phyloP scores from a whole-genome alignment of 1,140 invertebrate genomes.

The Scaptomyza graminum region DNA sequence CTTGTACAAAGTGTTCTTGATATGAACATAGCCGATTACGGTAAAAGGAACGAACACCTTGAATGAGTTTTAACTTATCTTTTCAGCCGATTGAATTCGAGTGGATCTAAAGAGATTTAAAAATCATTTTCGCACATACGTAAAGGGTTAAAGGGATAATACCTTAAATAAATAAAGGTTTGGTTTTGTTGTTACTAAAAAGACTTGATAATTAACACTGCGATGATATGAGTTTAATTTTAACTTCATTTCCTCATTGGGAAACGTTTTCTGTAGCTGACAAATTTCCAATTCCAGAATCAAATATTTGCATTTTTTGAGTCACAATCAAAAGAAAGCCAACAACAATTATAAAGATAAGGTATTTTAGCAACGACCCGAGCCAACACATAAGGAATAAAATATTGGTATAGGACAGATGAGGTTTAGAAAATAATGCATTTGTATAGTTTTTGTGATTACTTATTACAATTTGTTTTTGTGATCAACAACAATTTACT shows the following conservation, averaged over 20 bases:
- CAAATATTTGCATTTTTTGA: too few relatives aligned
- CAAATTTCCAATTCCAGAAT: too few relatives aligned
- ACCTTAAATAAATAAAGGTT: not conserved
- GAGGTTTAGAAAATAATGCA: constrained; percentile 16
- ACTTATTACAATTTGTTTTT: constrained; percentile 4
- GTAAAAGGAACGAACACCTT: not conserved
- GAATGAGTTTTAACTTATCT: not conserved
- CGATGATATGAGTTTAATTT: too few relatives aligned
- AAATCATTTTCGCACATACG: constrained; percentile 1
- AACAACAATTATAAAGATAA: not conserved
- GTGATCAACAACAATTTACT: constrained; percentile 14
- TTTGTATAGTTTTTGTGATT: constrained; percentile 8
- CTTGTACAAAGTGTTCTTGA: constrained; percentile 25
- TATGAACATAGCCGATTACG: constrained; percentile 35
- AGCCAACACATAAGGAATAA: not conserved
- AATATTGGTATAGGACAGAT: not conserved
- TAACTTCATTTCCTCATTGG: too few relatives aligned
- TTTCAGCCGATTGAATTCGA: not conserved
- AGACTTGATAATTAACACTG: too few relatives aligned
- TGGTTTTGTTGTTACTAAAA: not conserved
- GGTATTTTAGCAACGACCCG: not conserved
- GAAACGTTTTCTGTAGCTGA: too few relatives aligned
- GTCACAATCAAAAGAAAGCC: too few relatives aligned
- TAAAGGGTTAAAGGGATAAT: not conserved
- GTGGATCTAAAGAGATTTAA: too few relatives aligned